These are phyloP conservation scores for Formica aserva DNA, from an alignment of 2,888 invertebrate genomes.

Conservation along the genomic window DNA sequence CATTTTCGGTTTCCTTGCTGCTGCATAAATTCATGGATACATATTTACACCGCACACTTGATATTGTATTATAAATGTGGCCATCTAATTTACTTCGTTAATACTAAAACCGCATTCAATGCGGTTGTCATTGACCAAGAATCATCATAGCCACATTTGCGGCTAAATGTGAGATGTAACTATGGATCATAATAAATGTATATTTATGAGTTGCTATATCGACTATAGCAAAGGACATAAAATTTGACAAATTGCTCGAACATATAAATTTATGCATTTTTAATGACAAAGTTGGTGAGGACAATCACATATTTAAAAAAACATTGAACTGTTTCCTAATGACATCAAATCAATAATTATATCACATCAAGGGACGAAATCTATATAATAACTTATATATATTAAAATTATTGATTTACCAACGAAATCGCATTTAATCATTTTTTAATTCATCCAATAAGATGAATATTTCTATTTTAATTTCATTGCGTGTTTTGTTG, in stretches of 20 bases:
- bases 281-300: neutral
- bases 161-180: neutral
- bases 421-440: neutral
- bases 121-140: neutral
- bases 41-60: neutral
- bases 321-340: neutral
- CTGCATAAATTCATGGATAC: conserved; percentile 24
- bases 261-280: conserved; percentile 2
- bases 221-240: neutral
- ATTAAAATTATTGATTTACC: neutral
- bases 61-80: neutral
- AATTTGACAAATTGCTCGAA: neutral
- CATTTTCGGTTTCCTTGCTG: conserved; percentile 68
- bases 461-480: neutral
- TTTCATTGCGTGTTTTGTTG: neutral
- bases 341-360: neutral
- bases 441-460: neutral
- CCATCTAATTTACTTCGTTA: conserved; percentile 14
- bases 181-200: neutral
- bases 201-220: neutral
- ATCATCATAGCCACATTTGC: neutral
- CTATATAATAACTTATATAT: neutral
- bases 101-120: neutral
- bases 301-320: neutral
- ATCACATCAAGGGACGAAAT: neutral